Evolutionary conservation across 2,113 vertebrate genomes (phyloP).

Genomic region (Xenopus tropicalis): UCB_Xtro_10.0 CM004446.2:135047501-135048000

Average conservation of each 20-base stretch:
- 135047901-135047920: too few relatives aligned
- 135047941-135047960: too few relatives aligned
- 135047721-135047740: neutral
- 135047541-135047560: constrained; percentile 33
- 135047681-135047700: constrained; percentile 7
- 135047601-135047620: constrained; percentile 11
- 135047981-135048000: too few relatives aligned
- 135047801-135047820: too few relatives aligned
- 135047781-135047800: too few relatives aligned
- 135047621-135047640: constrained; percentile 2
- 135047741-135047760: neutral
- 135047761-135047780: neutral
- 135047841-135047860: too few relatives aligned
- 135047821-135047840: too few relatives aligned
- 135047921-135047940: too few relatives aligned
- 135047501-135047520: constrained; percentile 41
- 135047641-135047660: constrained; percentile 11
- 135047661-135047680: constrained; percentile 7
- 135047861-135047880: too few relatives aligned
- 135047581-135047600: constrained; percentile 30
- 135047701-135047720: neutral
- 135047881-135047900: too few relatives aligned
- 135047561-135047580: constrained; percentile 39
- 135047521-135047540: constrained; percentile 34
- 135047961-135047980: too few relatives aligned